Base-by-base conservation (phyloP, 2,113 vertebrate genomes). In the Rutilus rutilus region DNA sequence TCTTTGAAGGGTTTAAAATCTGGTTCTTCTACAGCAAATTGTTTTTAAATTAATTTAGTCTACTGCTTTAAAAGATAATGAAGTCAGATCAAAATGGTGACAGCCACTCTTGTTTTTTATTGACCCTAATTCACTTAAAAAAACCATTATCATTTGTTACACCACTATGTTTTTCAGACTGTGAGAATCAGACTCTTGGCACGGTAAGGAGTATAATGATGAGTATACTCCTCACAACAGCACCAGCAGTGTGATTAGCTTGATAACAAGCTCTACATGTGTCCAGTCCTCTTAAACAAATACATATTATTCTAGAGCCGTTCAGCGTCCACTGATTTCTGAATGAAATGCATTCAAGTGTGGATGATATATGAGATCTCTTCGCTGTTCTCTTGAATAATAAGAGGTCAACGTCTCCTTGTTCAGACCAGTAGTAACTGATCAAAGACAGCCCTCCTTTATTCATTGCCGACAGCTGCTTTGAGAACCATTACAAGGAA, bases 11-110 rank as follows among this genome's bases (percentile, higher is more conserved):
- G 39, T 8, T 42, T 47, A 52, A 80, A 62, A 82, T 59, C 14
- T 25, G 27, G 23, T 73, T 83, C 75, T 50, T 71, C 54, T 30
- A n/a, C 52, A 54, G 87, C 64, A 86, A 79, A 83, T 30, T 59
- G 11, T 42, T 45, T 64, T 67, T 83, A 79, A 79, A 86, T 88
- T 78, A 3, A 71, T 69, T 62, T 86, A 83, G 74, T 65, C 57
- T 30, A 69, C 42, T 79, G 64, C 57, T 52, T 23, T 59, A 19
- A 78, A 83, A 83, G 59, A 83, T 82, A 86, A 86, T 57, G 45
- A 83, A 82, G n/a, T 25, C 15, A 52, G 57, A 57, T 83, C n/a
- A 77, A 52, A 52, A 73, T 19, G 6, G 12, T 73, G 67, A 19
- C 47, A 14, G 12, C 14, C 47, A 12, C 4, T 62, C 59, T 62